A percentile compares a stretch with the other conserved stretches of the same genome.
These are phyloP conservation scores for Drosophila trapezifrons DNA, from an alignment of 1,140 invertebrate species.

Conservation along the genomic window DNA sequence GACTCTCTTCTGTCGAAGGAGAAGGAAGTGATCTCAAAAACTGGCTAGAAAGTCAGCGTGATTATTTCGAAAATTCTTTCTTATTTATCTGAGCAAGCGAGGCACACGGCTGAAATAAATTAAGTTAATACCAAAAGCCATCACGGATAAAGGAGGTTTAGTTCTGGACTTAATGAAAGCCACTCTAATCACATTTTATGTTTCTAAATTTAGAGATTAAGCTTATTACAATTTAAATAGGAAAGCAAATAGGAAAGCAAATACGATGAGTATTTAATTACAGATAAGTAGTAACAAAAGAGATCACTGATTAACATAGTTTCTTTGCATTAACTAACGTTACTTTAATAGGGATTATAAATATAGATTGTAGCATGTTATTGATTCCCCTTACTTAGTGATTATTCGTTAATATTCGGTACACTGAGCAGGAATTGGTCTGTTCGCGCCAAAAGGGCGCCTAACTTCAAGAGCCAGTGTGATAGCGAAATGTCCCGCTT, in stretches of 20 bases:
- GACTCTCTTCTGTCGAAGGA: slow-evolving; percentile 1
- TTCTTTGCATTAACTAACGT: background rate
- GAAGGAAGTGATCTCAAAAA: background rate
- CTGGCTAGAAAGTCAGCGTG: slow-evolving; percentile 3
- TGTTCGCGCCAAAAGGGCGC: no score
- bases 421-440: background rate
- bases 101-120: slow-evolving; percentile 6
- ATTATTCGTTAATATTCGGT: background rate
- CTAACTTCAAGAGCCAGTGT: no score
- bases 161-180: background rate
- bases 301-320: background rate
- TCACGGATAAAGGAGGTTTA: background rate
- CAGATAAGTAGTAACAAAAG: background rate
- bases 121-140: slow-evolving; percentile 8
- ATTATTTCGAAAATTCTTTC: background rate
- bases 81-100: background rate
- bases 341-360: background rate
- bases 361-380: background rate
- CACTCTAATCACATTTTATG: slow-evolving; percentile 1
- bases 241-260: background rate
- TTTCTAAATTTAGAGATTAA: background rate
- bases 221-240: background rate
- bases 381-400: background rate
- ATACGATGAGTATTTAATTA: background rate
- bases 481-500: no score